Base-by-base conservation (phyloP, 2,888 invertebrate species). In the Caenorhabditis parvicauda region DNA sequence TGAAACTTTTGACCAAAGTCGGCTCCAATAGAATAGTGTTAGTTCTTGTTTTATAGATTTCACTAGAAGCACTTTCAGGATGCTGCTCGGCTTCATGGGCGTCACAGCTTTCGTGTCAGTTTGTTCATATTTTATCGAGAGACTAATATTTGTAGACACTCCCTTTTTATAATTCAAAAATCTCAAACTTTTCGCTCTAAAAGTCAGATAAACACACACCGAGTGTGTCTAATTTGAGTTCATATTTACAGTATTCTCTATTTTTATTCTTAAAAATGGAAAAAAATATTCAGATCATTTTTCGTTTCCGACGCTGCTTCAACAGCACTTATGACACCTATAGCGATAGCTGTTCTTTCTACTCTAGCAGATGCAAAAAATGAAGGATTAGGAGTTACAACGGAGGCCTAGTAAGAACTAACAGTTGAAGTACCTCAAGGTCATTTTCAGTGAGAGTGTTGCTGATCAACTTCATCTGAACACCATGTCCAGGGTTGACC, bases 311-410 rank as follows among this genome's bases (percentile, higher is more conserved):
- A 81, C 62, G 73, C 80, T 3, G 79, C 81, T 1, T 68, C 74
- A 22, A 68, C 90, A 0, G 91, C 91, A 1, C 90, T 92, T 90
- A 91, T 92, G 91, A 88, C 91, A 59, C 91, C 92, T 0, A 92
- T 92, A 63, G 89, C 91, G 17, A 88, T 90, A 62, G 91, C 91
- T 22, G 90, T 91, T 3, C 83, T 92, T 35, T 58, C 50, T 47
- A 62, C 59, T 19, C 54, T 64, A 47, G 19, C 50, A 21, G 61
- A 64, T 27, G 63, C 63, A 2, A 51, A 51, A 43, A 42, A 28
- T n/a, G n/a, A n/a, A n/a, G n/a, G n/a, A n/a, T n/a, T n/a, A n/a
- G n/a, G n/a, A n/a, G n/a, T n/a, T n/a, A n/a, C n/a, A n/a, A n/a
- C n/a, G n/a, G n/a, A n/a, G n/a, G n/a, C n/a, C n/a, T n/a, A n/a